Evolutionary conservation across 2,888 invertebrate species (phyloP), one percentile per base, ranked within the genome.

Genomic region (Conus canariensis): DNA sequence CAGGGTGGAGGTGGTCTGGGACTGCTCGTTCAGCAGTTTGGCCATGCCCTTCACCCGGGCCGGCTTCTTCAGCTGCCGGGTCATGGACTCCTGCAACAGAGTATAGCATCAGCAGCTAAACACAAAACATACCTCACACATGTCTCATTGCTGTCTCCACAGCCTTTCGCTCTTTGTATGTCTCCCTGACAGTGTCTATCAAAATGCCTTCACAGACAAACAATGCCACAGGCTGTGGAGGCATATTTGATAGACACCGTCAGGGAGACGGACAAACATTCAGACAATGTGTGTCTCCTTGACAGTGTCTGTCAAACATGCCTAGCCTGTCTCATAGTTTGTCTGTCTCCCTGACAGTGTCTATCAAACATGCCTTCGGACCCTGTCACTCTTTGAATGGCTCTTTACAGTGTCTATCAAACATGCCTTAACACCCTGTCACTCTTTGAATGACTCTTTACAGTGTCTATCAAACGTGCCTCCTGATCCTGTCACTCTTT

Each of bases 1-100:
- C 83, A 89, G 70, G n/a, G 25, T 74, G 85, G 89, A 58, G 67
- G 59, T 77, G 58, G 89, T 89, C 19, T 74, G 2, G 45, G 74
- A 56, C 85, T 89, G 89, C 19, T 25, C 70, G 8, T 59, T 64
- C 14, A 89, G 12, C 25, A 89, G 85, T 10, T 58, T 25, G 70
- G 67, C 8, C 14, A 89, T 89, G 8, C 89, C 89, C 56, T 89
- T 89, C 59, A 85, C 22, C 7, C 12, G 2, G 0, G 56, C 45
- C 6, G 89, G 85, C 16, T 25, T 67, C 74, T 70, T 85, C 30
- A 89, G n/a, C 12, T 59, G 45, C 45, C n/a, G 12, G 14, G 85
- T 10, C 67, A 89, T 16, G 1, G 30, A n/a, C 67, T 85, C 30
- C 89, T 89, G 85, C 9, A 85, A 83, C 77, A 88, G n/a, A 25